Conservation (phyloP, 2,888 invertebrate species). For the Dioctria linearis region DNA sequence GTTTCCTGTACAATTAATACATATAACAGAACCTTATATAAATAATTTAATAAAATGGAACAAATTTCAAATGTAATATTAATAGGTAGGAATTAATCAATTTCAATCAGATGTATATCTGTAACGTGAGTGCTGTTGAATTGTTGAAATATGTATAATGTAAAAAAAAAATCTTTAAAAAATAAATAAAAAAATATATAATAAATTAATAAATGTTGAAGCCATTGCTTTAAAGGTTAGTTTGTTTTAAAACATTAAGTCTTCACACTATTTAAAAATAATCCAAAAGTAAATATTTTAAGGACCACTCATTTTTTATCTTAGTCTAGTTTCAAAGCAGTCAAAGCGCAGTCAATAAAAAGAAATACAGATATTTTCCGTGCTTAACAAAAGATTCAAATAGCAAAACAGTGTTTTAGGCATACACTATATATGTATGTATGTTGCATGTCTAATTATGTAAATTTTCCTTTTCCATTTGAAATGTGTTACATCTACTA, state of each 20-base stretch:
- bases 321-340: neutral
- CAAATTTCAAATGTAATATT: conserved; percentile 15
- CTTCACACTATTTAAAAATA: neutral
- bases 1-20: conserved; percentile 34
- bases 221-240: neutral
- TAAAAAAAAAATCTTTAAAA: conserved; percentile 9
- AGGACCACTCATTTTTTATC: neutral
- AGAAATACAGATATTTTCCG: too few species aligned
- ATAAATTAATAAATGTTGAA: neutral
- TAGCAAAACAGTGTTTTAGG: neutral
- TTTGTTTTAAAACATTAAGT: neutral
- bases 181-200: neutral
- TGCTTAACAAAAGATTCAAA: neutral
- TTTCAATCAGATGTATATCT: neutral
- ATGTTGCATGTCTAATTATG: neutral
- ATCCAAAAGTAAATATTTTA: neutral
- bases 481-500: neutral
- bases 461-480: neutral
- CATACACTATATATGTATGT: neutral
- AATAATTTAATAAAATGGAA: conserved; percentile 34
- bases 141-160: neutral
- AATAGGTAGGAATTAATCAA: conserved; percentile 13
- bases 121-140: conserved; percentile 21
- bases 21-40: conserved; percentile 30
- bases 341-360: neutral